Conservation (phyloP, 53 echinoderm and acorn worm species). For the Zoroaster sp. region DNA sequence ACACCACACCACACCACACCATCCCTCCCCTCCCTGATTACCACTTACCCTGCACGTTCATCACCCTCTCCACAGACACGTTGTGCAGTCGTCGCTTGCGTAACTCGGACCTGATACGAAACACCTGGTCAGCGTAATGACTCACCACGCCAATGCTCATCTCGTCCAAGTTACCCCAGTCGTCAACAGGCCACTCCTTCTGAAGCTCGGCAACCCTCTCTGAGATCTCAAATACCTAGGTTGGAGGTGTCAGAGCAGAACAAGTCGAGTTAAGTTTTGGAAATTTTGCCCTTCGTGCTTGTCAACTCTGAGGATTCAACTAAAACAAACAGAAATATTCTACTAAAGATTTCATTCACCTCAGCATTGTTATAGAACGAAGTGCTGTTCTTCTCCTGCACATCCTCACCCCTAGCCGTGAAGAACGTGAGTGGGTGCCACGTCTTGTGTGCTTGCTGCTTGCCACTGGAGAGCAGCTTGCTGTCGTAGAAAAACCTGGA, state of each 20-base stretch:
- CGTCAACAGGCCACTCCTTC: conserved; percentile 79
- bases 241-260: not conserved
- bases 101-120: conserved; percentile 92
- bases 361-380: conserved; percentile 95
- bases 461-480: conserved; percentile 83
- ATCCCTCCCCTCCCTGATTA: too few relatives aligned
- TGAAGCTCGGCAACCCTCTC: conserved; percentile 88
- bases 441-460: conserved; percentile 78
- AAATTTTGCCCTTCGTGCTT: not conserved
- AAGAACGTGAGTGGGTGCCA: conserved; percentile 90
- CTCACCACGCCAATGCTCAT: conserved; percentile 94
- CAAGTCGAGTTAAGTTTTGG: not conserved
- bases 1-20: too few relatives aligned
- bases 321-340: not conserved
- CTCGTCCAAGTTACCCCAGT: conserved; percentile 91
- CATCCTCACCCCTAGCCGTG: conserved; percentile 93
- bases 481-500: conserved; percentile 91
- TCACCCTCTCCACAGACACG: conserved; percentile 92
- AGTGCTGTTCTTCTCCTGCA: conserved; percentile 98
- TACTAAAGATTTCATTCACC: conserved; percentile 47
- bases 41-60: conserved; percentile 94
- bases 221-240: conserved; percentile 88
- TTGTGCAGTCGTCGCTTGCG: conserved; percentile 75
- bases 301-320: too few relatives aligned
- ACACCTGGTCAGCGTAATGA: conserved; percentile 97